Conservation (phyloP, 1,140 invertebrate species). For the Lasioglossum baleicum region DNA sequence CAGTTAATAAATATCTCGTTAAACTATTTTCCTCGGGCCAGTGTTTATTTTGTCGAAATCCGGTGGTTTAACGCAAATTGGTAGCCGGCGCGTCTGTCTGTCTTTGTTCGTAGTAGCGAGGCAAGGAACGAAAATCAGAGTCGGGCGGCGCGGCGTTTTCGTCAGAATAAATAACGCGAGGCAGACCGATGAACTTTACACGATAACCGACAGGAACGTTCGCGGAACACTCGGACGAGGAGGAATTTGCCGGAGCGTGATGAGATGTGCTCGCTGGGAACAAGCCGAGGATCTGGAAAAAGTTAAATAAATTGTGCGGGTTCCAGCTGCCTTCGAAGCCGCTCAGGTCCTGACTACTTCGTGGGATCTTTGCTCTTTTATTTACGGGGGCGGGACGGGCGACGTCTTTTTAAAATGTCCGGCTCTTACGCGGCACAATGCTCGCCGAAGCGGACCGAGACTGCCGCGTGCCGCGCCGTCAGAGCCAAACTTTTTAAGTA, state of each 20-base stretch:
- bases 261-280: slow-evolving; percentile 66
- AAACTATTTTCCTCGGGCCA: too few relatives aligned
- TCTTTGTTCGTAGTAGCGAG: background rate
- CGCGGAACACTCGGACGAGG: slow-evolving; percentile 53
- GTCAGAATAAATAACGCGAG: slow-evolving; percentile 58
- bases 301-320: slow-evolving; percentile 72
- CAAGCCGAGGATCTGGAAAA: slow-evolving; percentile 60
- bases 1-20: too few relatives aligned
- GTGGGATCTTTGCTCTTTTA: slow-evolving; percentile 67
- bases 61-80: too few relatives aligned
- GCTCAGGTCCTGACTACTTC: slow-evolving; percentile 42
- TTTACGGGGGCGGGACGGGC: slow-evolving; percentile 35
- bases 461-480: too few relatives aligned
- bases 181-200: slow-evolving; percentile 56
- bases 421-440: slow-evolving; percentile 33
- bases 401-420: slow-evolving; percentile 52
- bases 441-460: slow-evolving; percentile 1
- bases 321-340: slow-evolving; percentile 38
- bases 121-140: slow-evolving; percentile 4
- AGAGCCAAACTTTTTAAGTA: slow-evolving; percentile 32
- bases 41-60: too few relatives aligned
- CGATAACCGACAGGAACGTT: slow-evolving; percentile 44
- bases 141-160: slow-evolving; percentile 15
- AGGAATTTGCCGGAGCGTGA: slow-evolving; percentile 68
- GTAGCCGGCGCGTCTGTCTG: too few relatives aligned